Evolutionary conservation across 1,140 invertebrate species (phyloP), one percentile per base, ranked within the genome.

Genomic region (Microplitis demolitor): DNA sequence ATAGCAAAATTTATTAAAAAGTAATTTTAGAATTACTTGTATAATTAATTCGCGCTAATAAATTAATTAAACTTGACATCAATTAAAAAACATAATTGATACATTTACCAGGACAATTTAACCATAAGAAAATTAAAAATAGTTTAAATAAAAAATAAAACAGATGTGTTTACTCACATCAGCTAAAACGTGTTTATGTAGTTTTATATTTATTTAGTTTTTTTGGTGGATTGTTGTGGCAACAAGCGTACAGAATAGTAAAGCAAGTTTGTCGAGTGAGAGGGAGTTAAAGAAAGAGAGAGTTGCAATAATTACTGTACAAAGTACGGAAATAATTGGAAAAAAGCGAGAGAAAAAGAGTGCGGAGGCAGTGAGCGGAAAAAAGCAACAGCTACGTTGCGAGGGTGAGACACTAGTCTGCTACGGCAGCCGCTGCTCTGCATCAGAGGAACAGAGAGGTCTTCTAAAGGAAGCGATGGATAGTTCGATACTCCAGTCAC

Each of bases 301-400:
- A 14, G 16, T 24, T 56, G 33, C 62, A 71, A 64, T 71, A 71
- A 64, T 71, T 71, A 71, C 69, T 34, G 14, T 33, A 53, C 69
- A 64, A 71, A 64, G 69, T 71, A 58, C 69, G 69, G 69, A 71
- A 66, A 71, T 71, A 71, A 71, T 71, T 71, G 69, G 62, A 71
- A 71, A 71, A 54, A 62, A 71, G 69, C 50, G 69, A 62, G 51
- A 71, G 61, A 37, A 45, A 71, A 54, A 71, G 34, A 54, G 64
- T 53, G 39, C 33, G 39, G 61, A 24, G 61, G 61, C 31, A 45
- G 61, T 9, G 37, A 45, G 45, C 45, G 58, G 50, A 63, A 62
- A 53, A 14, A 51, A 13, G 51, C 16, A 60, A 39, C 37, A 33
- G 24, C 8, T 16, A 37, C 45, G 24, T 24, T 24, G 39, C 11